phyloP scores from a whole-genome alignment of 2,888 invertebrate species.

The Dynastes hyllus region DNA sequence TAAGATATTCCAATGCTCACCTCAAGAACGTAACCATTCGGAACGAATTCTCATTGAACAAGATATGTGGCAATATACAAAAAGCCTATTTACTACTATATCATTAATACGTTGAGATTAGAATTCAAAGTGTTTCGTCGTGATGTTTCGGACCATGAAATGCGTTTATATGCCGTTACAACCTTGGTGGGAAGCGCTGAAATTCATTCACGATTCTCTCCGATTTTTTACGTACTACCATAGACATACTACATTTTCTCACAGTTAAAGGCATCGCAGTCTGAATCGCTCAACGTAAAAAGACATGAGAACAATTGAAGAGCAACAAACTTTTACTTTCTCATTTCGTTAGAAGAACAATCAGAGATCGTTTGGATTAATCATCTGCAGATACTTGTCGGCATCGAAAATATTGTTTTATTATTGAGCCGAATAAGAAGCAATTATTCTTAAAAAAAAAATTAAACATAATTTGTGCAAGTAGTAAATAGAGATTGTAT shows the following conservation, averaged over 20 bases:
- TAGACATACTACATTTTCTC: background rate
- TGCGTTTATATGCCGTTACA: conserved; percentile 6
- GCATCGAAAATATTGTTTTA: background rate
- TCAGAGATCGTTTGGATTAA: background rate
- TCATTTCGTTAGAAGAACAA: background rate
- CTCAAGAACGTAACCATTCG: background rate
- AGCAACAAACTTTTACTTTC: conserved; percentile 29
- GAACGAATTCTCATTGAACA: conserved; percentile 6
- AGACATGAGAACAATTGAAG: conserved; percentile 23
- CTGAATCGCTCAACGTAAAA: background rate
- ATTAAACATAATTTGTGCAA: too few species aligned
- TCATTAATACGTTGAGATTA: conserved; percentile 14
- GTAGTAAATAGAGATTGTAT: too few species aligned
- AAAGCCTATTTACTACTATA: background rate
- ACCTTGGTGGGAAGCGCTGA: conserved; percentile 12
- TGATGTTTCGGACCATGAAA: conserved; percentile 39
- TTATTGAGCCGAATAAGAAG: too few species aligned
- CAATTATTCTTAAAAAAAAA: too few species aligned
- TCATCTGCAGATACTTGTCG: background rate
- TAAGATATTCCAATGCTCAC: background rate
- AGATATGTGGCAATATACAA: background rate
- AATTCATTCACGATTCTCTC: conserved; percentile 31
- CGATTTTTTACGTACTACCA: background rate
- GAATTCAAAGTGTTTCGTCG: background rate
- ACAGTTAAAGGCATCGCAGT: background rate